phyloP scores from a whole-genome alignment of 1,140 invertebrate species.

The Chironomus striatipennis region DNA sequence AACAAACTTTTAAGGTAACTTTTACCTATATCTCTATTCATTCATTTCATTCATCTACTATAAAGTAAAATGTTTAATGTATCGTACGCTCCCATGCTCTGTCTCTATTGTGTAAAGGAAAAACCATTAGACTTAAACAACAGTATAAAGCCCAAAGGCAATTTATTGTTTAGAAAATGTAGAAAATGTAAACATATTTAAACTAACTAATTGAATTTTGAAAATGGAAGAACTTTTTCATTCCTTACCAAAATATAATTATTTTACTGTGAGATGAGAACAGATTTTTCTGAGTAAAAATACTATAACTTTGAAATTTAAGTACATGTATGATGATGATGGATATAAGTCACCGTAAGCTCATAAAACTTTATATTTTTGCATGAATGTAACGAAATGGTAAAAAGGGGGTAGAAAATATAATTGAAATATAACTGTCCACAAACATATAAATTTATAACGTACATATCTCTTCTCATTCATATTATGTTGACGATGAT shows the following conservation, averaged over 20 bases:
- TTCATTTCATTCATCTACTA: not conserved
- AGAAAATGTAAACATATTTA: conserved; percentile 22
- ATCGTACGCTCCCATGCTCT: not conserved
- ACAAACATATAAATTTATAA: not conserved
- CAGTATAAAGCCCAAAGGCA: conserved; percentile 3
- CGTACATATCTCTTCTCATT: not conserved
- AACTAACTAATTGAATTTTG: conserved; percentile 19
- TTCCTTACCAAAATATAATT: not conserved
- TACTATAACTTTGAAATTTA: no score
- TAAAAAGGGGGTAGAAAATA: no score
- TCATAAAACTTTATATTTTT: no score
- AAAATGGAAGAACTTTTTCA: not conserved
- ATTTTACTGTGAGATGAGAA: not conserved
- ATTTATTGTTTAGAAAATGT: conserved; percentile 21
- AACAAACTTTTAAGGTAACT: no score
- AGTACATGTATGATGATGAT: not conserved
- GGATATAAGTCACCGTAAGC: no score
- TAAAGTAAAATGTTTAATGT: not conserved
- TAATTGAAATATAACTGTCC: no score
- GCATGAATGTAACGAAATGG: no score
- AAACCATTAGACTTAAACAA: conserved; percentile 1
- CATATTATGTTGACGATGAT: not conserved
- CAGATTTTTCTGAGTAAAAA: not conserved
- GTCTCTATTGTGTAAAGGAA: not conserved
- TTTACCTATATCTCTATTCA: not conserved